Base-by-base conservation (phyloP, 1,140 invertebrate species). In the Coenobita brevimanus region DNA sequence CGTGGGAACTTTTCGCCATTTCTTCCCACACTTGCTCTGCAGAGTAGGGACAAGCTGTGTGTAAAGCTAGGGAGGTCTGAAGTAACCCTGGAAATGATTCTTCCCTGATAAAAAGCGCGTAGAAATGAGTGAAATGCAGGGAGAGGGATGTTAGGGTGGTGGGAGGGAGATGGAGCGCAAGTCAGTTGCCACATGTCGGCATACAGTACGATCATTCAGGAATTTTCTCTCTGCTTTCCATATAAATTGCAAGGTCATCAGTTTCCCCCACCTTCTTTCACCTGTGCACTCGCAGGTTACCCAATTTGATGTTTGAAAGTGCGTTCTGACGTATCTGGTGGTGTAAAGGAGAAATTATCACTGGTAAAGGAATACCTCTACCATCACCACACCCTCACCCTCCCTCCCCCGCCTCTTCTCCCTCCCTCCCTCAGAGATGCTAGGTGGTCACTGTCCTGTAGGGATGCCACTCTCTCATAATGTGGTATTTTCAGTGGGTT, bases 1-100 rank as follows among this genome's bases (percentile, higher is more conserved):
- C 86, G 86, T 88, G 86, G 86, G 86, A 88, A 88, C 64, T 88
- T 88, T 82, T 82, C 60, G 43, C 54, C 46, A 46, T 76, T 81
- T 88, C 64, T 88, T 82, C 85, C 76, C 85, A 87, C 76, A 78
- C 64, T 38, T 15, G 50, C 17, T 30, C 79, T 21, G 41, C 27
- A 71, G 43, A 38, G 60, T 27, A 71, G 33, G 64, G 62, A 80
- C 38, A 41, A 87, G 76, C 30, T 17, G 76, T 80, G 62, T 80
- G 21, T 41, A 46, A 33, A 60, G 76, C 21, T 50, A 2, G 27
- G n/a, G 64, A 57, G 78, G 85, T 79, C 36, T 80, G 54, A 36
- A 57, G 13, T 50, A 38, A 46, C 6, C 30, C 24, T 69, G 8
- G 27, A 46, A 17, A 36, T 4, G 0, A 10, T 24, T 13, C 46